Percentiles rank a stretch among this genome's conserved stretches.
These are phyloP conservation scores for Metopolophium dirhodum DNA, from an alignment of 1,140 invertebrate species.

Conservation along the genomic window DNA sequence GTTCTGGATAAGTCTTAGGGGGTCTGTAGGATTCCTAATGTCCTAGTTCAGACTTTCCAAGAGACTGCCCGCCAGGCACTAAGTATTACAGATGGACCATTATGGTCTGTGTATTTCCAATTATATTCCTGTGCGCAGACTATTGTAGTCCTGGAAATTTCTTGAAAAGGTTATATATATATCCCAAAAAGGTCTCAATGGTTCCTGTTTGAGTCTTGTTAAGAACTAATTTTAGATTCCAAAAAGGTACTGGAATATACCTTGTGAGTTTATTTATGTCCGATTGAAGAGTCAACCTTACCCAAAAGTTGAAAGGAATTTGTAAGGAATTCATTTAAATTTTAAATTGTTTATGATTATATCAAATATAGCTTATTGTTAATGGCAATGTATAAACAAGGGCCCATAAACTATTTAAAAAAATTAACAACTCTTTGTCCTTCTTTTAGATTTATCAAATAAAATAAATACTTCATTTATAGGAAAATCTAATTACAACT, in stretches of 20 bases:
- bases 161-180: neutral
- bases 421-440: too few relatives aligned
- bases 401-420: too few relatives aligned
- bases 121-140: neutral
- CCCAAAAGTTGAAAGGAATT: too few relatives aligned
- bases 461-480: too few relatives aligned
- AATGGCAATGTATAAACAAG: too few relatives aligned
- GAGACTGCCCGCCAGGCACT: neutral
- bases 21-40: neutral
- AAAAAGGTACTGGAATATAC: neutral
- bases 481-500: too few relatives aligned
- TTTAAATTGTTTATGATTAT: too few relatives aligned
- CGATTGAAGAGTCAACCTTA: too few relatives aligned
- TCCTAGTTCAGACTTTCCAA: neutral
- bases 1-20: neutral
- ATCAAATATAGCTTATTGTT: too few relatives aligned
- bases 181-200: neutral
- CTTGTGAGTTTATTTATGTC: neutral
- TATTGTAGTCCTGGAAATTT: neutral
- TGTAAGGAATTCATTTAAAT: too few relatives aligned
- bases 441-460: too few relatives aligned
- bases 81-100: neutral
- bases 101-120: neutral
- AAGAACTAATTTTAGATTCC: neutral
- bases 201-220: neutral